Evolutionary conservation across 1,140 invertebrate genomes (phyloP), one percentile per base, ranked within the genome.

Genomic region (Drosophila saltans): DNA sequence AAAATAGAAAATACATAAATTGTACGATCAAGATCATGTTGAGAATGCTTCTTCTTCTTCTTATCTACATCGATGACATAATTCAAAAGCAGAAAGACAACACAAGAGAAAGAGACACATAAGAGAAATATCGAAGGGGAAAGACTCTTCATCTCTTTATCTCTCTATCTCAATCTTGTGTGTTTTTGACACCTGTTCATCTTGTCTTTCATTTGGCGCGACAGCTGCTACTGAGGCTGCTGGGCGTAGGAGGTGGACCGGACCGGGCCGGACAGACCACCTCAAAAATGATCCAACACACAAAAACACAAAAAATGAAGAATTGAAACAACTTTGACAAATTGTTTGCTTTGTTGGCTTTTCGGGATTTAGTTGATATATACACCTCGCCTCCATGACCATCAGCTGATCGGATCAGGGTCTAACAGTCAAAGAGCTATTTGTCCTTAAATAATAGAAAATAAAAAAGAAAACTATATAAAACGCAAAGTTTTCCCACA

Each of bases 1-100:
- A 86, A 86, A 88, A 88, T 88, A 86, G 80, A 86, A 88, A 86
- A 86, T 48, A 88, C 76, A 86, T 82, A 86, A 82, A 88, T 86
- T 73, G 80, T 85, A 72, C 81, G 83, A 88, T 86, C 83, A 86
- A 88, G 83, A 86, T 86, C 83, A 86, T 86, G 83, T 83, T 81
- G 78, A 16, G 48, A 56, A 30, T 30, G 28, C 28, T 62, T 55
- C 36, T 62, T 45, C 26, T 64, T 65, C 11, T 36, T 30, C 48
- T n/a, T 1, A 9, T 68, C 73, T 73, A 69, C 64, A 75, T 69
- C 73, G 73, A 77, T 78, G 75, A 78, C 75, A 78, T 78, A 78
- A 78, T 77, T 59, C 56, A 56, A 33, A 69, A 75, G 75, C 21
- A 52, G 45, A 43, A 11, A n/a, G 63, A 45, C 61, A 64, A 21